Evolutionary conservation across 2,888 invertebrate genomes (phyloP).

Genomic region (Meteorus cinctellus): DNA sequence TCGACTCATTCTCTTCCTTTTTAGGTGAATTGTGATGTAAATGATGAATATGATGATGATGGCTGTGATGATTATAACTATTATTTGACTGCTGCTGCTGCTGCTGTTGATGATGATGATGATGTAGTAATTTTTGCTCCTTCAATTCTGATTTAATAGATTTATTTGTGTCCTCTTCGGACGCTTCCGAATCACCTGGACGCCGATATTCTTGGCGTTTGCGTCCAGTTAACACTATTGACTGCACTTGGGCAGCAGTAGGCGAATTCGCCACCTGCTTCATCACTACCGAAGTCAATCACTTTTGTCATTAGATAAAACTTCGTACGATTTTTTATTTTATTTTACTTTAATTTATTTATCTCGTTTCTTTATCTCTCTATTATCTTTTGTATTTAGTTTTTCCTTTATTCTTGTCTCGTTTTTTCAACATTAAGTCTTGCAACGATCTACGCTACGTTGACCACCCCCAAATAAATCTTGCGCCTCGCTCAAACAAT

Average conservation of each 20-base stretch:
- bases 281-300: slow-evolving; percentile 51
- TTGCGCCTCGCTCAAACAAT: slow-evolving; percentile 56
- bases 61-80: neutral
- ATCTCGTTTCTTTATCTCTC: neutral
- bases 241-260: slow-evolving; percentile 53
- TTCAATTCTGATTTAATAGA: slow-evolving; percentile 26
- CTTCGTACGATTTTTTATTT: neutral
- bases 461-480: slow-evolving; percentile 57
- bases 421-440: slow-evolving; percentile 48
- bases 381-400: neutral
- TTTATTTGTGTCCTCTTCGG: slow-evolving; percentile 37
- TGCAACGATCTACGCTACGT: slow-evolving; percentile 54
- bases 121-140: slow-evolving; percentile 12
- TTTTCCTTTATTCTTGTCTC: neutral
- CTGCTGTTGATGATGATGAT: slow-evolving; percentile 47
- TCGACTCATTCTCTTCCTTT: slow-evolving; percentile 59
- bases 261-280: slow-evolving; percentile 54
- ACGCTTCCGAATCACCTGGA: slow-evolving; percentile 39
- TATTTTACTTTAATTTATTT: neutral
- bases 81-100: slow-evolving; percentile 49
- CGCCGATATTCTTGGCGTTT: slow-evolving; percentile 47
- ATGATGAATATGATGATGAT: slow-evolving; percentile 29
- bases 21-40: slow-evolving; percentile 47
- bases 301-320: slow-evolving; percentile 48
- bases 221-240: slow-evolving; percentile 49